Conservation (phyloP, 2,888 invertebrate genomes). For the Cephalotes varians region DNA sequence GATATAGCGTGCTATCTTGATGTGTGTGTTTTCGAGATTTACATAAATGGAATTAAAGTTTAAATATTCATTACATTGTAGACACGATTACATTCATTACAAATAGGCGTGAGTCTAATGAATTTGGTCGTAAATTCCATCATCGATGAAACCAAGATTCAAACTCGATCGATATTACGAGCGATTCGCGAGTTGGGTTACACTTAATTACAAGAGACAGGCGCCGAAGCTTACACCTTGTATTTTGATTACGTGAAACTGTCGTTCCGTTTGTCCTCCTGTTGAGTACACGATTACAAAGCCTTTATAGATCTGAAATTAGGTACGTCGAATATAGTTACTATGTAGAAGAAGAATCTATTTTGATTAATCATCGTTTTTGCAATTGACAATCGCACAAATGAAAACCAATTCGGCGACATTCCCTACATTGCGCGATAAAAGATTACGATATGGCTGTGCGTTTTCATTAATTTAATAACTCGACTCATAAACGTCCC, state of each 20-base stretch:
- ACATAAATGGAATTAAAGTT: not conserved
- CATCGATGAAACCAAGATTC: conserved; percentile 8
- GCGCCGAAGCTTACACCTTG: conserved; percentile 25
- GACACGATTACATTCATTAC: not conserved
- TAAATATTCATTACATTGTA: not conserved
- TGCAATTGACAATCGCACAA: not conserved
- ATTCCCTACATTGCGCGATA: not conserved
- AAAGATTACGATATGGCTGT: conserved; percentile 36
- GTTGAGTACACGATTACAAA: conserved; percentile 7
- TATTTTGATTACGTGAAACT: conserved; percentile 21
- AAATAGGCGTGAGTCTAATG: conserved; percentile 15
- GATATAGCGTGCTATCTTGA: too few relatives aligned
- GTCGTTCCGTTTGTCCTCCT: not conserved
- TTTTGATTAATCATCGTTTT: not conserved
- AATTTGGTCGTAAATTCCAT: conserved; percentile 8
- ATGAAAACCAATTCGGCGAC: conserved; percentile 20
- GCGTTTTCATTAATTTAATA: conserved; percentile 50
- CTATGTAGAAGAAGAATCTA: not conserved
- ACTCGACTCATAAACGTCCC: conserved; percentile 27
- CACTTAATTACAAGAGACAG: conserved; percentile 42
- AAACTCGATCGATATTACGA: conserved; percentile 37
- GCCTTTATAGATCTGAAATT: conserved; percentile 19
- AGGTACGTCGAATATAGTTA: not conserved
- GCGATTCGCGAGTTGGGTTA: conserved; percentile 47
- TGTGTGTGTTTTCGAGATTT: not conserved